Base-by-base conservation (phyloP, 2,113 vertebrate species). In the Poecile atricapillus region DNA sequence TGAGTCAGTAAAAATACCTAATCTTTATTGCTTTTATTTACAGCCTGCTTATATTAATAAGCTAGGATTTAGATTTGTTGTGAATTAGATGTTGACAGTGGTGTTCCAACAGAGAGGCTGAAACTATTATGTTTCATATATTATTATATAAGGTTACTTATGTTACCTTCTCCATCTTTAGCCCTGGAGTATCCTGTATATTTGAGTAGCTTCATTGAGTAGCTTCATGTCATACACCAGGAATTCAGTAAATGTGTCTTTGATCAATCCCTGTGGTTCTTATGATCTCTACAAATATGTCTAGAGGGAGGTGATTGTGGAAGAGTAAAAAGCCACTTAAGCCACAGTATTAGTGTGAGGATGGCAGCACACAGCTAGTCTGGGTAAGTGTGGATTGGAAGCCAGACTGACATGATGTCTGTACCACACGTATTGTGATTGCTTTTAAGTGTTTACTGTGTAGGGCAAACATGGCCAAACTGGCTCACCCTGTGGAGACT, bases 301-400 rank as follows among this genome's bases (percentile, higher is more conserved):
- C n/a, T 58, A 58, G 71, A 83, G 67, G 39, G 59, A 89, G 50
- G 31, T 60, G 55, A 58, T 44, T 60, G 4, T 44, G 67, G 46
- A 85, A 91, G n/a, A 73, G 85, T 53, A 53, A 87, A 82, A 93
- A 90, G 22, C 67, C 44, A 17, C 49, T 71, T 78, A 69, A 91
- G n/a, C 46, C 62, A 41, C 53, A 65, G 1, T 49, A 16, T 30
- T 47, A 69, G 15, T 2, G 0, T 79, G 78, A 82, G 67, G 28
- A 14, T 79, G 65, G 44, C 21, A 41, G 27, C 47, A 9, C 43
- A 28, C n/a, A 43, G 25, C 28, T 47, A 37, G 14, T 25, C 27
- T 64, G 83, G 50, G 33, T 55, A 63, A 59, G 30, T 39, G 39
- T 47, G 43, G 39, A 6, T 46, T 67, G 68, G 37, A 89, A 83